Conservation (phyloP, 2,888 invertebrate species). For the Gibbula magus region DNA sequence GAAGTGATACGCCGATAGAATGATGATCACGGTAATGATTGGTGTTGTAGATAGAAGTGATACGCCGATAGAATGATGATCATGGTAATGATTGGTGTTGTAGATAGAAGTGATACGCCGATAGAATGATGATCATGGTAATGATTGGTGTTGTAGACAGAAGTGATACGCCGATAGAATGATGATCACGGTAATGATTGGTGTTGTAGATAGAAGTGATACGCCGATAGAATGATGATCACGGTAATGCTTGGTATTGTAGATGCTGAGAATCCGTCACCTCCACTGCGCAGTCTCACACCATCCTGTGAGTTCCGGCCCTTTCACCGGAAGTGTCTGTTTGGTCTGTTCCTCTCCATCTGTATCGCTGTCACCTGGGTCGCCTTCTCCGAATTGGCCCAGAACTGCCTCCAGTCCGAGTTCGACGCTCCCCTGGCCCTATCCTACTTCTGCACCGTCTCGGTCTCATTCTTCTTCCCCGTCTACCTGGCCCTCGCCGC, state of each 20-base stretch:
- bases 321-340: constrained; percentile 27
- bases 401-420: constrained; percentile 38
- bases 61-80: too few relatives aligned
- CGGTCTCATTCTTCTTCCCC: constrained; percentile 93
- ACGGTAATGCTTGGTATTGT: neutral
- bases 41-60: too few relatives aligned
- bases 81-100: too few relatives aligned
- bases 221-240: too few relatives aligned
- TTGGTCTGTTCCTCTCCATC: constrained; percentile 47
- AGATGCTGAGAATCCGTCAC: neutral
- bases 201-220: too few relatives aligned
- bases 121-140: too few relatives aligned
- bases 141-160: too few relatives aligned
- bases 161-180: too few relatives aligned
- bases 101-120: too few relatives aligned
- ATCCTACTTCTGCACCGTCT: constrained; percentile 95
- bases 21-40: too few relatives aligned
- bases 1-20: too few relatives aligned
- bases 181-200: too few relatives aligned
- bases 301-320: constrained; percentile 11
- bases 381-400: constrained; percentile 87
- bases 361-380: constrained; percentile 91
- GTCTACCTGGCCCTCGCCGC: constrained; percentile 83
- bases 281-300: neutral
- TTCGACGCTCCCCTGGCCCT: constrained; percentile 96